phyloP scores from a whole-genome alignment of 92 coral and sea anemone genomes.

The Palythoa caribaeorum region DNA sequence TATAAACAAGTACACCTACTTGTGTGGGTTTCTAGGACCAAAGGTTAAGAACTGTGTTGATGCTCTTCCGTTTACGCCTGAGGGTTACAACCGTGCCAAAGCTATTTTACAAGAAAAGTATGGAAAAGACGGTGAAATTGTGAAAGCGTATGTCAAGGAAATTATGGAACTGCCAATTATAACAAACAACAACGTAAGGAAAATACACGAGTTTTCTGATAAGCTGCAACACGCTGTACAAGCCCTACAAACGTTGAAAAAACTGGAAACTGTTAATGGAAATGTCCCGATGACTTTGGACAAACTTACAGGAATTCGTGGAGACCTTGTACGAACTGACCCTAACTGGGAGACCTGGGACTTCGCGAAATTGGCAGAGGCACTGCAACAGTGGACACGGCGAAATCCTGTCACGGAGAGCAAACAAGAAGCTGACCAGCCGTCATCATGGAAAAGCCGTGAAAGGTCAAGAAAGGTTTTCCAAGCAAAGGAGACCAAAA shows the following conservation, averaged over 20 bases:
- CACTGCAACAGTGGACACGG: slow-evolving; percentile 59
- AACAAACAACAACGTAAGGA: slow-evolving; percentile 13
- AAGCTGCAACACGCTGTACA: slow-evolving; percentile 47
- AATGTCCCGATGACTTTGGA: slow-evolving; percentile 59
- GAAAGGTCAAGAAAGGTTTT: neutral
- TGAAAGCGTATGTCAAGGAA: slow-evolving; percentile 47
- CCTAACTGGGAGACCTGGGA: slow-evolving; percentile 61
- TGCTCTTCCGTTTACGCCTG: slow-evolving; percentile 44
- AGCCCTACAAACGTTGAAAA: slow-evolving; percentile 58
- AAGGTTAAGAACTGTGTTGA: slow-evolving; percentile 33
- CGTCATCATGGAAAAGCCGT: neutral
- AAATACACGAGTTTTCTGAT: slow-evolving; percentile 48
- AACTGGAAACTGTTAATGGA: slow-evolving; percentile 47
- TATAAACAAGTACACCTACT: slow-evolving; percentile 41
- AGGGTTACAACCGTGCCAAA: slow-evolving; percentile 49
- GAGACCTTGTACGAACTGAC: slow-evolving; percentile 56
- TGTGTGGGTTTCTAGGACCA: slow-evolving; percentile 27
- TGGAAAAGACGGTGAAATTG: slow-evolving; percentile 48
- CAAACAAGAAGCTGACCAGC: neutral
- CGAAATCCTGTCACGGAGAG: slow-evolving; percentile 49
- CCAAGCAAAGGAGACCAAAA: neutral
- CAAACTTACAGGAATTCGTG: slow-evolving; percentile 59
- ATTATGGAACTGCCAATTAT: slow-evolving; percentile 48
- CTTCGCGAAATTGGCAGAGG: slow-evolving; percentile 51
- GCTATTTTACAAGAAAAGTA: slow-evolving; percentile 30